Percentiles rank a stretch among this genome's conserved stretches.
Conservation (phyloP, 1,140 invertebrate species). For the Drosophila jambulina region DNA sequence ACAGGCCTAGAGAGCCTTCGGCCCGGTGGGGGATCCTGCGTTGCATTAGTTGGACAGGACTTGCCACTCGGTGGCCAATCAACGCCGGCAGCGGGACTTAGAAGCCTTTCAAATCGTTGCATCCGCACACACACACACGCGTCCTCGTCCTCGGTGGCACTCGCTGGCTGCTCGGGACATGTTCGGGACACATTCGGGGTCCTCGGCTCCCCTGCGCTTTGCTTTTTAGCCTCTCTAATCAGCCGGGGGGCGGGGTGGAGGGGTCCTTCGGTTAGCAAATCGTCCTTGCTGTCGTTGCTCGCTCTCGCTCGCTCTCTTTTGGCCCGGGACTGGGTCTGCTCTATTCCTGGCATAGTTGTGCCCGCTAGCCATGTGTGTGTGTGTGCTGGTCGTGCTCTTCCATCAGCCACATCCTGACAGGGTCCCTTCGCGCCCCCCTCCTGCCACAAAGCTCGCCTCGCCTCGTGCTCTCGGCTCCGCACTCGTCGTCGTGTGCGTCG, state of each 20-base stretch:
- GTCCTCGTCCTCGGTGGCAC: slow-evolving; percentile 41
- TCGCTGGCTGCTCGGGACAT: background rate
- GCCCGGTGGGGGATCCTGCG: background rate
- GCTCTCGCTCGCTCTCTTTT: slow-evolving; percentile 2
- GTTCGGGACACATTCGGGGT: slow-evolving; percentile 22
- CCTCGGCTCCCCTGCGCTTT: slow-evolving; percentile 32
- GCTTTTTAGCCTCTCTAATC: slow-evolving; percentile 70
- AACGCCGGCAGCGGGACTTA: slow-evolving; percentile 65
- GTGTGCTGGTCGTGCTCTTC: slow-evolving; percentile 53
- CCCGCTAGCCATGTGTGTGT: slow-evolving; percentile 27
- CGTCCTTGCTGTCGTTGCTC: slow-evolving; percentile 41
- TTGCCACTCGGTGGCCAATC: slow-evolving; percentile 70
- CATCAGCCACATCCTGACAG: slow-evolving; percentile 26
- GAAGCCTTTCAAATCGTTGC: slow-evolving; percentile 81
- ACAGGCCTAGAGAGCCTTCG: background rate
- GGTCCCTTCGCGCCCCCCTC: background rate
- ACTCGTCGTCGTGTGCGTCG: slow-evolving; percentile 42
- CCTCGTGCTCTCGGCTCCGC: slow-evolving; percentile 18
- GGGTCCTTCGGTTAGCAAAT: slow-evolving; percentile 67
- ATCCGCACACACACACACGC: slow-evolving; percentile 40
- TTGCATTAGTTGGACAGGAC: slow-evolving; percentile 25
- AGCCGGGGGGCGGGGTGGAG: background rate
- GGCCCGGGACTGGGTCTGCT: background rate
- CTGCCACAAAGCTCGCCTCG: background rate
- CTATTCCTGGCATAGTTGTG: slow-evolving; percentile 28